phyloP scores from a whole-genome alignment of 2,888 invertebrate species.

The Chrysotoxum bicinctum region DNA sequence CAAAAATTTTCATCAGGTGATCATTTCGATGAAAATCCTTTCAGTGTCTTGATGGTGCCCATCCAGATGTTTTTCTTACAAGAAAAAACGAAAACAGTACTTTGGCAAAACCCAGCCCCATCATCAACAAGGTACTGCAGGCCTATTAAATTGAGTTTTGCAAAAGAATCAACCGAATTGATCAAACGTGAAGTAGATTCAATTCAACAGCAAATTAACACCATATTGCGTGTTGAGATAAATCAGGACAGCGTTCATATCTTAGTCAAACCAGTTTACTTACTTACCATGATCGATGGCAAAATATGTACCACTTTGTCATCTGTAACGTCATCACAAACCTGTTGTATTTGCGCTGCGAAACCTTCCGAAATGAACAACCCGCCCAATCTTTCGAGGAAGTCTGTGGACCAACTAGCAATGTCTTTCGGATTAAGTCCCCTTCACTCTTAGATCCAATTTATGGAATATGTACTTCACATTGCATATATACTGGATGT shows the following conservation, averaged over 20 bases:
- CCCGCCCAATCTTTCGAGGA: not conserved
- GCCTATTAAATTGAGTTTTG: not conserved
- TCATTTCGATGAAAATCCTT: not conserved
- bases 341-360: not conserved
- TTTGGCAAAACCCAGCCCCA: constrained; percentile 6
- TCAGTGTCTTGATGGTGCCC: not conserved
- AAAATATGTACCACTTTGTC: no score
- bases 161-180: not conserved
- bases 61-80: not conserved
- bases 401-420: not conserved
- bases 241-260: no score
- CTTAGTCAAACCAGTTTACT: no score
- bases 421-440: constrained; percentile 11
- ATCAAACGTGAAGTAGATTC: not conserved
- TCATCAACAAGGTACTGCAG: constrained; percentile 9
- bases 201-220: not conserved
- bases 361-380: not conserved
- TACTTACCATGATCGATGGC: no score
- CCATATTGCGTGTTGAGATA: no score
- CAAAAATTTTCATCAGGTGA: not conserved
- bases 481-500: no score
- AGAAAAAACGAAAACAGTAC: not conserved
- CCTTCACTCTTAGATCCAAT: constrained; percentile 13
- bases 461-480: not conserved
- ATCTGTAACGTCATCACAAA: no score